Evolutionary conservation across 1,140 invertebrate genomes (phyloP), one percentile per base, ranked within the genome.

Genomic region (Euglossa dilemma): DNA sequence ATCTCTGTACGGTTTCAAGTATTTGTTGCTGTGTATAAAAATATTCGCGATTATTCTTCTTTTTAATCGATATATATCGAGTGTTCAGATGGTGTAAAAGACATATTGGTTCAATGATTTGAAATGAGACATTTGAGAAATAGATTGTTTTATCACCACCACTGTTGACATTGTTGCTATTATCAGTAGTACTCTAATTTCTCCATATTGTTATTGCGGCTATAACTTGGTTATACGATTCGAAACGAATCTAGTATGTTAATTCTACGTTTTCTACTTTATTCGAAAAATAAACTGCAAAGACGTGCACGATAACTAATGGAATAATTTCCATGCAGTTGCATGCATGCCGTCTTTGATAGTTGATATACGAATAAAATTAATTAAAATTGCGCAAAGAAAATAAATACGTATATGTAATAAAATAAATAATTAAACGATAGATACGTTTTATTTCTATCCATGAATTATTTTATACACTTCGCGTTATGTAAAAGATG

Each of bases 151-250:
- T 78, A 78, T 78, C 76, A 47, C 11, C 12, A 28, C 23, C 52
- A 43, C 11, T 57, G 25, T 70, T 70, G 52, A 70, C 57, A 80
- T 64, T 72, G 63, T 72, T 80, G 16, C 6, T 20, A 25, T 23
- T 63, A 72, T 72, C 57, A 25, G 12, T 43, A 18, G 6, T 72
- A 71, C 28, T 71, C 54, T 59, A 59, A 50, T 71, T 79, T 71
- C 66, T 71, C 43, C n/a, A 18, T 20, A 50, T n/a, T 80, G 47
- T 52, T 50, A 56, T 12, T 36, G 20, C 23, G 14, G 28, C 52
- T 45, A 59, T 45, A 59, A 23, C n/a, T 43, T 25, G 28, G n/a
- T 36, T 54, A 4, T 61, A n/a, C 47, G 23, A 66, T 16, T 43
- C 23, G 6, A 52, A 77, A 64, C 28, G 20, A 67, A 16, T 54